These are phyloP conservation scores for Tethea ocularis DNA, from an alignment of 2,888 invertebrate species.

Conservation along the genomic window DNA sequence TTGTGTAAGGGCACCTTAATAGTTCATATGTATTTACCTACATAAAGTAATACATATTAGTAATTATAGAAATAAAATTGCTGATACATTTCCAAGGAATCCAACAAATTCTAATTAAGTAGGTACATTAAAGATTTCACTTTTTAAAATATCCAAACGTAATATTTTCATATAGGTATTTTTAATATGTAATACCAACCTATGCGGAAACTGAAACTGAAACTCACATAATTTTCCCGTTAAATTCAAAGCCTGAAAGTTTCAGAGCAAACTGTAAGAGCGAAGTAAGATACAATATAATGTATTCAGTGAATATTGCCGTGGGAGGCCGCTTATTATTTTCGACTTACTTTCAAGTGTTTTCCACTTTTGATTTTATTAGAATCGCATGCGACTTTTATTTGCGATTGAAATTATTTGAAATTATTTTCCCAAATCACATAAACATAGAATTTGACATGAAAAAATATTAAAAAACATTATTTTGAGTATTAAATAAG, in stretches of 20 bases:
- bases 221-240: background rate
- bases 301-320: conserved; percentile 80
- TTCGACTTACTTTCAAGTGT: conserved; percentile 65
- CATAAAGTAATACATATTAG: too few species aligned
- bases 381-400: background rate
- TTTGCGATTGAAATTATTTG: background rate
- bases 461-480: too few species aligned
- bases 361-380: conserved; percentile 28
- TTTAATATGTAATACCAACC: background rate
- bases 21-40: too few species aligned
- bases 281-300: conserved; percentile 51
- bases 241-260: conserved; percentile 8
- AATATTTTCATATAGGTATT: background rate
- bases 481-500: too few species aligned
- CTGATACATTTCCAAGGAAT: too few species aligned
- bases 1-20: too few species aligned
- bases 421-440: too few species aligned
- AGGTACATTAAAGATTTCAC: too few species aligned
- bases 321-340: conserved; percentile 72
- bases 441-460: too few species aligned
- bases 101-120: too few species aligned
- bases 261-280: conserved; percentile 17
- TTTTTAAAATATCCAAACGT: too few species aligned
- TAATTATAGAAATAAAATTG: too few species aligned
- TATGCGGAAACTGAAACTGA: background rate